Conservation (phyloP, 2,113 vertebrate genomes). For the Alethe castanea region DNA sequence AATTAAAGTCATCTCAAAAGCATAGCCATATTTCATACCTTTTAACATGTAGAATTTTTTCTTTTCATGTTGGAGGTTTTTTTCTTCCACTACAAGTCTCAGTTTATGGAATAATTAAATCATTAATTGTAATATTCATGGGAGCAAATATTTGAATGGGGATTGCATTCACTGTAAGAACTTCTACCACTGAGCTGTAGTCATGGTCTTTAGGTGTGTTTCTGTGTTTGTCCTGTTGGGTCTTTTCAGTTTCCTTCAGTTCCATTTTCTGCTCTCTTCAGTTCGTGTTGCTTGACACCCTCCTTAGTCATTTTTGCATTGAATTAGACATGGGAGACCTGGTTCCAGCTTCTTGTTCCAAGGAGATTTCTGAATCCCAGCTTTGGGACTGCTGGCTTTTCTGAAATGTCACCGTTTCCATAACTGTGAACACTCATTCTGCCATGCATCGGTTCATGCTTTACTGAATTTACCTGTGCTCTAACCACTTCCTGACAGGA, state of each 20-base stretch:
- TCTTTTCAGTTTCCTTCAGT: not conserved
- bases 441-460: not conserved
- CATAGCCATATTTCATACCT: not conserved
- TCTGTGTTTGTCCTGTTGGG: not conserved
- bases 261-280: not conserved
- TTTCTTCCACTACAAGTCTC: not conserved
- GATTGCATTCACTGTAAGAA: not conserved
- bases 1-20: not conserved
- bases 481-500: not conserved
- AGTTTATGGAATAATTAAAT: not conserved
- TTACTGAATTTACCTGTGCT: not conserved
- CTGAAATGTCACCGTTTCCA: not conserved
- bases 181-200: not conserved
- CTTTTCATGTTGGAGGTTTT: not conserved
- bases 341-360: not conserved
- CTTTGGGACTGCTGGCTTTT: not conserved
- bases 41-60: not conserved
- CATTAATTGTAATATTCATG: not conserved
- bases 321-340: not conserved
- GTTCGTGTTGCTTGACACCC: not conserved
- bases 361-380: not conserved
- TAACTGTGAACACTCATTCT: not conserved
- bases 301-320: not conserved
- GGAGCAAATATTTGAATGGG: not conserved
- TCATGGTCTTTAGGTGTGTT: not conserved